phyloP scores from a whole-genome alignment of 1,140 invertebrate genomes.

The Eriosoma lanigerum region DNA sequence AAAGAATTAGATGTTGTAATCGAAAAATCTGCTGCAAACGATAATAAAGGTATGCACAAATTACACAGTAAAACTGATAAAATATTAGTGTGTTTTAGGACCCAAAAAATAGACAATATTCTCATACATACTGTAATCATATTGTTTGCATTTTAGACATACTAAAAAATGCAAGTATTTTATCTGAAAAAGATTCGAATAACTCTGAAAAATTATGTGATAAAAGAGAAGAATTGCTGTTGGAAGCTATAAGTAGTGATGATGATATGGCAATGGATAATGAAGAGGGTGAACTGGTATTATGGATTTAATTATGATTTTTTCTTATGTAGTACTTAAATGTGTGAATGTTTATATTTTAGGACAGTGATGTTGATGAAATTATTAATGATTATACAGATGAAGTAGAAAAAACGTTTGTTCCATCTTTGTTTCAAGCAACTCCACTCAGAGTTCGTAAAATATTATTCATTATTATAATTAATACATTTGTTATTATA shows the following conservation, averaged over 20 bases:
- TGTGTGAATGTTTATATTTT: not conserved
- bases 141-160: not conserved
- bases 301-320: not conserved
- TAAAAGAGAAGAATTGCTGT: not conserved
- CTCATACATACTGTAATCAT: too few relatives aligned
- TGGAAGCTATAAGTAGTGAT: constrained; percentile 46
- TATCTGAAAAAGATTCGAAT: not conserved
- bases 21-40: not conserved
- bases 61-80: not conserved
- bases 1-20: not conserved
- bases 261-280: constrained; percentile 33
- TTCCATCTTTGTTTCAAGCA: constrained; percentile 23
- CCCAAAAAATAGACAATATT: too few relatives aligned
- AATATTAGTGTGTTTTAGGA: not conserved
- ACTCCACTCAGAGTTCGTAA: constrained; percentile 11
- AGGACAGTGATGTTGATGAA: constrained; percentile 13
- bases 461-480: not conserved
- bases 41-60: not conserved
- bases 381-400: not conserved
- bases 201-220: not conserved
- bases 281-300: constrained; percentile 7
- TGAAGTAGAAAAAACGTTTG: constrained; percentile 9
- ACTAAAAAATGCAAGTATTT: not conserved
- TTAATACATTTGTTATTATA: not conserved
- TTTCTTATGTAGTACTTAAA: not conserved